Evolutionary conservation across 2,888 invertebrate genomes (phyloP).

Genomic region (Cylindroiulus punctatus): DNA sequence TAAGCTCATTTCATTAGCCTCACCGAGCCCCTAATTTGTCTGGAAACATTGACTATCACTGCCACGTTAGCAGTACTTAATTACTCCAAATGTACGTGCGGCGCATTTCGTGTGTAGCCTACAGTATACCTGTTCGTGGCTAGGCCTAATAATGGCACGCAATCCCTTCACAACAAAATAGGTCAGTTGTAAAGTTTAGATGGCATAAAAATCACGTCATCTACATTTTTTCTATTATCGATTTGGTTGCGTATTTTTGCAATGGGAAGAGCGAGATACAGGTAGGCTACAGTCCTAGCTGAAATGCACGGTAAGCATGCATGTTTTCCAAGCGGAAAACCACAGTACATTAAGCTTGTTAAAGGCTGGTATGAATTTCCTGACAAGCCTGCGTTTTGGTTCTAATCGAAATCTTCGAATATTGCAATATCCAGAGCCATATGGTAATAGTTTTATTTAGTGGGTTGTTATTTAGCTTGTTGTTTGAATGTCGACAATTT

Average conservation of each 20-base stretch:
- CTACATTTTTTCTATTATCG: not conserved
- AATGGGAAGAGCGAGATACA: too few species aligned
- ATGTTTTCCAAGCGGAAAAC: not conserved
- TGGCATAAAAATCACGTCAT: not conserved
- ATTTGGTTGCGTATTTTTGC: not conserved
- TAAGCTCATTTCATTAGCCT: not conserved
- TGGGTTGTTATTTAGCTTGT: too few species aligned
- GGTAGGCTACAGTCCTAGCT: too few species aligned
- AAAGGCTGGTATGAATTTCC: not conserved
- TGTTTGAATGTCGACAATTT: too few species aligned
- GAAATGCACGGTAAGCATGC: not conserved
- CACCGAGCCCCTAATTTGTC: not conserved
- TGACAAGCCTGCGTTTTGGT: not conserved
- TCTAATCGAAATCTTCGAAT: too few species aligned
- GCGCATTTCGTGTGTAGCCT: not conserved
- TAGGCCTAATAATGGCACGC: not conserved
- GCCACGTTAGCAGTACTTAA: not conserved
- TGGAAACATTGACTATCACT: too few species aligned
- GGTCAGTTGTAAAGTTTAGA: constrained; percentile 30
- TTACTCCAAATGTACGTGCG: not conserved
- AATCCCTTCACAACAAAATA: not conserved
- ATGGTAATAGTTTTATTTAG: too few species aligned
- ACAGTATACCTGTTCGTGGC: not conserved
- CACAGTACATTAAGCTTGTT: not conserved
- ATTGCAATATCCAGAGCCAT: too few species aligned